Evolutionary conservation across 2,797 vertebrate species (phyloP).

Genomic region (Fratercula arctica): DNA sequence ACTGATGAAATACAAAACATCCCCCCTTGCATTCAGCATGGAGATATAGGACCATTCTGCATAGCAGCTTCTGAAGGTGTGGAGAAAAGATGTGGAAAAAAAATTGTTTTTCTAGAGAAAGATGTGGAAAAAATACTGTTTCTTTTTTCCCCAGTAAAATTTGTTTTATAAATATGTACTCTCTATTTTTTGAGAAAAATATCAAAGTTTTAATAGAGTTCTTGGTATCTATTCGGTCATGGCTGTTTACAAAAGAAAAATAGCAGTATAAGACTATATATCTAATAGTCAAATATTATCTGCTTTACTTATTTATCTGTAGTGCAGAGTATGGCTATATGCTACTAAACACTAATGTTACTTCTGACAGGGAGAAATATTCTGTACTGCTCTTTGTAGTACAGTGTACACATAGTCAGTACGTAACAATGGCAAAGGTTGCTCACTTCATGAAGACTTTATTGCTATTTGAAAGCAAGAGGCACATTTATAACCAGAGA

Average conservation of each 20-base stretch:
- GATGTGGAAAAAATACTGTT: not conserved
- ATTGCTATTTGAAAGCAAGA: not conserved
- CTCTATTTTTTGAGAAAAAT: not conserved
- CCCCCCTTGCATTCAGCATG: not conserved
- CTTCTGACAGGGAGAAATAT: not conserved
- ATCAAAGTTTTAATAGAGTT: not conserved
- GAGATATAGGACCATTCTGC: not conserved
- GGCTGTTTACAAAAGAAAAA: not conserved
- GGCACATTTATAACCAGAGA: not conserved
- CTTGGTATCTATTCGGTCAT: not conserved
- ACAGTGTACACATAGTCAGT: not conserved
- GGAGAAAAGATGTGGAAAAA: not conserved
- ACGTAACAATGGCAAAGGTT: not conserved
- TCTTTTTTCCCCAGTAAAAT: not conserved
- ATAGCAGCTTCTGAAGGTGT: conserved; percentile 14
- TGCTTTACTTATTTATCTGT: not conserved
- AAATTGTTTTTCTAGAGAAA: not conserved
- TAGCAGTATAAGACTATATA: not conserved
- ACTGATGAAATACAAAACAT: conserved; percentile 51
- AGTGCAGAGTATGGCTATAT: not conserved
- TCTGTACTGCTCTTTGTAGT: not conserved
- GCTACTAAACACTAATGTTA: not conserved
- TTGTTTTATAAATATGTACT: not conserved
- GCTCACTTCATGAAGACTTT: not conserved
- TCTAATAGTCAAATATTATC: not conserved